These are phyloP conservation scores for Leptinotarsa defecta DNA, from an alignment of 1,140 invertebrate genomes.

Conservation along the genomic window DNA sequence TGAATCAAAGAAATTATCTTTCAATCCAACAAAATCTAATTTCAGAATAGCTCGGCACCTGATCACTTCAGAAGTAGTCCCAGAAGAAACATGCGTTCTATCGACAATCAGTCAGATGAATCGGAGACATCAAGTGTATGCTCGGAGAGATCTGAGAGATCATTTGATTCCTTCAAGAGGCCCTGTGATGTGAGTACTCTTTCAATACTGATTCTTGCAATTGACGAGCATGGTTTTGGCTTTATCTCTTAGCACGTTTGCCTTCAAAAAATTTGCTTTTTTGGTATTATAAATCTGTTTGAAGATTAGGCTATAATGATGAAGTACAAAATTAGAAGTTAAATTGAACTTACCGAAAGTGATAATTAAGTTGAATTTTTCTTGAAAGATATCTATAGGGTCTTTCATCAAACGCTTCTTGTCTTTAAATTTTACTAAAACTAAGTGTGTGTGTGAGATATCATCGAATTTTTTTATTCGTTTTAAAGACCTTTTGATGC, in stretches of 20 bases:
- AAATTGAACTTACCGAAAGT: too few species aligned
- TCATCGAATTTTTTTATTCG: too few species aligned
- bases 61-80: constrained; percentile 45
- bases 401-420: too few species aligned
- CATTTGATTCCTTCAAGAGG: constrained; percentile 80
- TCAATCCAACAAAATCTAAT: constrained; percentile 4
- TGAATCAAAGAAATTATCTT: background rate
- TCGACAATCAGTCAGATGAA: constrained; percentile 67
- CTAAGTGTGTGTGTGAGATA: too few species aligned
- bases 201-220: too few species aligned
- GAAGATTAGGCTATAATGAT: too few species aligned
- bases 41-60: constrained; percentile 34
- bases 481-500: too few species aligned
- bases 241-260: constrained; percentile 17
- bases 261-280: constrained; percentile 5
- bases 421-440: too few species aligned
- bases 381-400: too few species aligned
- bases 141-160: constrained; percentile 74
- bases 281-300: too few species aligned
- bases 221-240: background rate
- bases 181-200: constrained; percentile 79
- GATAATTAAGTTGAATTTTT: too few species aligned
- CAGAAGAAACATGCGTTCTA: constrained; percentile 48
- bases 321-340: too few species aligned
- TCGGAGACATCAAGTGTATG: constrained; percentile 95